Evolutionary conservation across 2,113 vertebrate species (phyloP).

Genomic region (Apistogramma diplotaenia): DNA sequence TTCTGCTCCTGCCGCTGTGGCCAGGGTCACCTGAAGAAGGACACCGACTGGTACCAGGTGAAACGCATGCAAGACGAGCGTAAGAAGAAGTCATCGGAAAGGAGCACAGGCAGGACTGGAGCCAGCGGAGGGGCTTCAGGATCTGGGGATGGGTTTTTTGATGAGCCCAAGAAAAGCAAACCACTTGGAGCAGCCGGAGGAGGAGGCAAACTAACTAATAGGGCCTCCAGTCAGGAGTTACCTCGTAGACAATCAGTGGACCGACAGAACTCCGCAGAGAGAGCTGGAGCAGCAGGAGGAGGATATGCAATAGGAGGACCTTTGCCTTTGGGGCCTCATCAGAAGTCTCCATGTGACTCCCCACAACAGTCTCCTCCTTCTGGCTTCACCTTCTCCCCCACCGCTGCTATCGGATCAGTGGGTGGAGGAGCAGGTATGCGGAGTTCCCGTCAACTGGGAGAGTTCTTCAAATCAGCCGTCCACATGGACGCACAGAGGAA

Average conservation of each 20-base stretch:
- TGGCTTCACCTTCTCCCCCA: slow-evolving; percentile 88
- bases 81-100: slow-evolving; percentile 91
- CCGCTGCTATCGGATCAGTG: slow-evolving; percentile 65
- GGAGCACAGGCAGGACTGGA: slow-evolving; percentile 74
- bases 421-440: slow-evolving; percentile 75
- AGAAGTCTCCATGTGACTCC: slow-evolving; percentile 86
- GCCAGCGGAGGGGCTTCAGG: slow-evolving; percentile 16
- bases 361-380: slow-evolving; percentile 90
- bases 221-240: slow-evolving; percentile 85
- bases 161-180: slow-evolving; percentile 89
- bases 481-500: slow-evolving; percentile 92
- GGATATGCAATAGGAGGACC: slow-evolving; percentile 14
- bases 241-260: slow-evolving; percentile 90
- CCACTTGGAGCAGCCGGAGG: slow-evolving; percentile 25
- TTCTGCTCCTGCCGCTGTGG: slow-evolving; percentile 98
- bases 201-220: slow-evolving; percentile 79
- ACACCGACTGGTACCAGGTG: slow-evolving; percentile 98
- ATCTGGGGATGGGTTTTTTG: slow-evolving; percentile 64
- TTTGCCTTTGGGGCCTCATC: slow-evolving; percentile 70
- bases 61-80: slow-evolving; percentile 94
- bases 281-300: slow-evolving; percentile 56
- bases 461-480: slow-evolving; percentile 93
- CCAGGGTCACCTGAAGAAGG: slow-evolving; percentile 96
- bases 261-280: slow-evolving; percentile 92
- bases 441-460: slow-evolving; percentile 90